Percentiles rank a stretch among this genome's conserved stretches.
These are phyloP conservation scores for Heptranchias perlo DNA, from an alignment of 2,113 vertebrate genomes.

Conservation along the genomic window DNA sequence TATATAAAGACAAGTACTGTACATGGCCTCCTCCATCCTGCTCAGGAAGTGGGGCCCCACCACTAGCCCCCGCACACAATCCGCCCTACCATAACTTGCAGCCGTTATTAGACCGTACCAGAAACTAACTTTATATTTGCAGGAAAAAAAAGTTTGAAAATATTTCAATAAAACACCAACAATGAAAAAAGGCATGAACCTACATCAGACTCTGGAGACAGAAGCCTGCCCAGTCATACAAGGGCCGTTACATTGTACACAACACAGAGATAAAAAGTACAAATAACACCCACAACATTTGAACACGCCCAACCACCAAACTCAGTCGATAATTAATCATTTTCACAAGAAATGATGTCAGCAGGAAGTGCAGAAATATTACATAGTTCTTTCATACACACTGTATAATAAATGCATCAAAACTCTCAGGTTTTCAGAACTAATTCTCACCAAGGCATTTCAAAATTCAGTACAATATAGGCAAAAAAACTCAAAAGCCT, in stretches of 20 bases:
- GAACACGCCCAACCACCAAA: neutral
- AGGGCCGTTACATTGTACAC: neutral
- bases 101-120: neutral
- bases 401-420: neutral
- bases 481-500: neutral
- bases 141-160: neutral
- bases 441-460: neutral
- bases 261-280: neutral
- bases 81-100: neutral
- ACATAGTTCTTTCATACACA: neutral
- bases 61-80: neutral
- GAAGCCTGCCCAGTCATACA: neutral
- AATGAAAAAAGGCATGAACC: neutral
- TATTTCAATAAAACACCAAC: neutral
- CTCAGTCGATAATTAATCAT: neutral
- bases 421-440: neutral
- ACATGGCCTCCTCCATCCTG: neutral
- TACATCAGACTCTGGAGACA: neutral
- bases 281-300: neutral
- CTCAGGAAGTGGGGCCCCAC: slow-evolving; percentile 2
- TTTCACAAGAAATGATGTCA: neutral
- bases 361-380: neutral
- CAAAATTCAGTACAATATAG: neutral
- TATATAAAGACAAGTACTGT: slow-evolving; percentile 13
- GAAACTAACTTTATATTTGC: neutral